Percentiles rank a stretch among this genome's conserved stretches.
Evolutionary conservation across 2,113 vertebrate genomes (phyloP).

Genomic region (Hydrochoerus hydrochaeris): DNA sequence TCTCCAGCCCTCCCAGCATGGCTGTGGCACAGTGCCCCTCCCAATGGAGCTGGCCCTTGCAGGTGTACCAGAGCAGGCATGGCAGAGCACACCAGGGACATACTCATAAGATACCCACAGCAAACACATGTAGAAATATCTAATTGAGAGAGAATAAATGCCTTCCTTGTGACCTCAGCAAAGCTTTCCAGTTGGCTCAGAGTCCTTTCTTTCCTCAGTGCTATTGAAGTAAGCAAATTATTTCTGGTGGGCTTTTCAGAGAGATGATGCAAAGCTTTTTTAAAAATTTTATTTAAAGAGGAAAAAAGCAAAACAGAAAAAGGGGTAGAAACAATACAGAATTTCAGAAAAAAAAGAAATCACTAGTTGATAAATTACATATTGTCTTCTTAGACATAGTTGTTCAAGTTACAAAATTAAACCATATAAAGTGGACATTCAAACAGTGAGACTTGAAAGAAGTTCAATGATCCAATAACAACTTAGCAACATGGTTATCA

Average conservation of each 20-base stretch:
- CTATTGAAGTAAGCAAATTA: neutral
- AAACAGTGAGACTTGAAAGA: no score
- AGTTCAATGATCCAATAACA: no score
- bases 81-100: neutral
- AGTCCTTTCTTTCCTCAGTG: neutral
- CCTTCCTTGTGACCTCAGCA: neutral
- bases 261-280: neutral
- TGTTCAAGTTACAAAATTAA: no score
- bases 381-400: no score
- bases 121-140: neutral
- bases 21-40: no score
- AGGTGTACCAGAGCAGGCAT: neutral
- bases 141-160: neutral
- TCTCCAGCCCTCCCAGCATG: neutral
- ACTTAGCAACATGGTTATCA: no score
- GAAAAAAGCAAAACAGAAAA: no score
- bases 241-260: neutral
- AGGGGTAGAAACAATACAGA: no score
- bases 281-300: no score
- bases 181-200: neutral
- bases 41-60: neutral
- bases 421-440: no score
- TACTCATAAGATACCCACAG: neutral
- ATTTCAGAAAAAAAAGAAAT: no score
- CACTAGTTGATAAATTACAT: no score